Evolutionary conservation across 2,797 vertebrate genomes (phyloP).

Genomic region (Enteromius mattozi): DNA sequence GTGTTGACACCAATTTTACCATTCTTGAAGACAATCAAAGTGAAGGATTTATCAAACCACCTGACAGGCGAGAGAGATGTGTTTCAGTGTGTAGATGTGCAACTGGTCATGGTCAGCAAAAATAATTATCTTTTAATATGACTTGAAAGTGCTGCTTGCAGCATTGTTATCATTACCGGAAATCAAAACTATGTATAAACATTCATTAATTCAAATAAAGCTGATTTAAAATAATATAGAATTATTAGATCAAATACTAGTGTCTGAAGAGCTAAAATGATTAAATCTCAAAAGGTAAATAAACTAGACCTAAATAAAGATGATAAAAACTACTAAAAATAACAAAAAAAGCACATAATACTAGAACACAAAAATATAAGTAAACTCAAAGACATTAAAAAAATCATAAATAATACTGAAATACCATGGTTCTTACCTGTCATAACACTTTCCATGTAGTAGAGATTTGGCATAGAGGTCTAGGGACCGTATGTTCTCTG

Average conservation of each 20-base stretch:
- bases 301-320: neutral
- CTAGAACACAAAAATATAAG: constrained; percentile 1
- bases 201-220: neutral
- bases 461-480: constrained; percentile 90
- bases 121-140: neutral
- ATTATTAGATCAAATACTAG: neutral
- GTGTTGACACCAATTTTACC: constrained; percentile 89
- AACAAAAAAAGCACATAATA: neutral
- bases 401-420: neutral
- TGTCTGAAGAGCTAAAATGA: neutral
- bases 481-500: constrained; percentile 74
- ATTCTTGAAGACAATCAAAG: constrained; percentile 87
- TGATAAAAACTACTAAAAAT: neutral
- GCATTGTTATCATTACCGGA: neutral
- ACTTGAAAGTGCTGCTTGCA: neutral
- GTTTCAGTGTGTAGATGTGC: neutral
- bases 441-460: constrained; percentile 91
- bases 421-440: constrained; percentile 78
- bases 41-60: constrained; percentile 98
- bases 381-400: neutral
- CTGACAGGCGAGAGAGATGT: constrained; percentile 65
- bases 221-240: neutral
- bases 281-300: neutral
- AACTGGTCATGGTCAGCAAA: neutral
- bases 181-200: neutral